Conservation (phyloP, 2,113 vertebrate species). For the Aldabrachelys gigantea region DNA sequence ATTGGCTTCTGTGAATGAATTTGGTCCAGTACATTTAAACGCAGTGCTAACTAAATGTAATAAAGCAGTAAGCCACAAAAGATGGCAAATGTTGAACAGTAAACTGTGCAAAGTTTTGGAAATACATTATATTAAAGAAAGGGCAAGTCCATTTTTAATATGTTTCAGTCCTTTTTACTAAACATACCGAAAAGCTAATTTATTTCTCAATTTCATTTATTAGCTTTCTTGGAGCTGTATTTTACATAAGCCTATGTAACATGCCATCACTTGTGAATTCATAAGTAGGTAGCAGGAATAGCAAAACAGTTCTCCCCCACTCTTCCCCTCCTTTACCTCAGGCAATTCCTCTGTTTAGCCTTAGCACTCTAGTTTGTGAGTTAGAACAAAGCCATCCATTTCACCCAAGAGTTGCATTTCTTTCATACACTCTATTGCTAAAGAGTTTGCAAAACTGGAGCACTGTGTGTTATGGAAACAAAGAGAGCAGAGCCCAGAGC, state of each 20-base stretch:
- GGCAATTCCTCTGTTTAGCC: conserved; percentile 3
- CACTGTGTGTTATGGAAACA: neutral
- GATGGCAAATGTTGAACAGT: neutral
- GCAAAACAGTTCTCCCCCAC: neutral
- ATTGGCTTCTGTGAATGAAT: conserved; percentile 7
- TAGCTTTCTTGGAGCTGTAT: neutral
- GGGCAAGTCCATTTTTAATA: neutral
- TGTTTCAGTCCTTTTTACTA: neutral
- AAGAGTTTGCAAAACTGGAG: neutral
- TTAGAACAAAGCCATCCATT: conserved; percentile 47
- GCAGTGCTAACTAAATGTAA: neutral
- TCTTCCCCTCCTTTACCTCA: neutral
- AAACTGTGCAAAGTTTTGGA: neutral
- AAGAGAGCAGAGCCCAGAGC: neutral
- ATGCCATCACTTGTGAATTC: neutral
- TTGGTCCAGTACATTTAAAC: neutral
- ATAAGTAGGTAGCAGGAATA: neutral
- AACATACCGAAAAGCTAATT: neutral
- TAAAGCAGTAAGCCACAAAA: conserved; percentile 12
- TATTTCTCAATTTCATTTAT: neutral
- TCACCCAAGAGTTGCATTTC: neutral
- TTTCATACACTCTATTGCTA: neutral
- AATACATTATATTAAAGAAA: neutral
- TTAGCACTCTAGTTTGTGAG: neutral
- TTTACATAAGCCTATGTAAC: neutral